phyloP scores from a whole-genome alignment of 1,140 invertebrate genomes.

The Aphelinus certus region DNA sequence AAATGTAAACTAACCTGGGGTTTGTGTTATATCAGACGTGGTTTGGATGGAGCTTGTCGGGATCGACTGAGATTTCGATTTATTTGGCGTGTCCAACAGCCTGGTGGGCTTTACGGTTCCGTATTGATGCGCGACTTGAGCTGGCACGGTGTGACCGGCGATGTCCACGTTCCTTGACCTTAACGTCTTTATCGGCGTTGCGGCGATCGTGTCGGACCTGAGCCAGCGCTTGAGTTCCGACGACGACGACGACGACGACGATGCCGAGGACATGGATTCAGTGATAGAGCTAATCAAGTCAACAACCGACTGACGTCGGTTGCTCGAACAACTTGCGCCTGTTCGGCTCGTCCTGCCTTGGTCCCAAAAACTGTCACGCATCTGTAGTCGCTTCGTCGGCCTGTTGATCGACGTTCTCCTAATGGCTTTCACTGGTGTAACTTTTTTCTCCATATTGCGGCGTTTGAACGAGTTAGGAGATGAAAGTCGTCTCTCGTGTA shows the following conservation, averaged over 20 bases:
- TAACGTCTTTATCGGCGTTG: constrained; percentile 60
- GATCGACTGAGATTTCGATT: constrained; percentile 46
- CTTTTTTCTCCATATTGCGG: constrained; percentile 61
- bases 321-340: constrained; percentile 22
- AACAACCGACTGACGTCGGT: constrained; percentile 33
- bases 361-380: constrained; percentile 57
- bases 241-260: constrained; percentile 10
- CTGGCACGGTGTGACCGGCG: constrained; percentile 57
- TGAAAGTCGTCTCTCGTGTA: constrained; percentile 50
- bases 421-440: constrained; percentile 56
- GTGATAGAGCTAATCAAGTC: constrained; percentile 27
- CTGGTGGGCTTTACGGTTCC: constrained; percentile 57
- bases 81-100: constrained; percentile 46
- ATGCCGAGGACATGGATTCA: neutral
- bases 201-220: constrained; percentile 63
- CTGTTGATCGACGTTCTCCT: constrained; percentile 58
- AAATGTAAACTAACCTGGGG: constrained; percentile 11
- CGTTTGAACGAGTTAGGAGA: constrained; percentile 58
- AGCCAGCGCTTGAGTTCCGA: constrained; percentile 60
- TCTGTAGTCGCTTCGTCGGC: constrained; percentile 49
- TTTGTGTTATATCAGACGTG: neutral
- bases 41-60: too few relatives aligned
- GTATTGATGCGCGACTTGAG: constrained; percentile 59
- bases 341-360: constrained; percentile 46
- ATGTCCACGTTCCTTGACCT: constrained; percentile 63